Percentiles rank a stretch among this genome's conserved stretches.
phyloP scores from a whole-genome alignment of 2,888 invertebrate species.

The Spicauda simplicius region DNA sequence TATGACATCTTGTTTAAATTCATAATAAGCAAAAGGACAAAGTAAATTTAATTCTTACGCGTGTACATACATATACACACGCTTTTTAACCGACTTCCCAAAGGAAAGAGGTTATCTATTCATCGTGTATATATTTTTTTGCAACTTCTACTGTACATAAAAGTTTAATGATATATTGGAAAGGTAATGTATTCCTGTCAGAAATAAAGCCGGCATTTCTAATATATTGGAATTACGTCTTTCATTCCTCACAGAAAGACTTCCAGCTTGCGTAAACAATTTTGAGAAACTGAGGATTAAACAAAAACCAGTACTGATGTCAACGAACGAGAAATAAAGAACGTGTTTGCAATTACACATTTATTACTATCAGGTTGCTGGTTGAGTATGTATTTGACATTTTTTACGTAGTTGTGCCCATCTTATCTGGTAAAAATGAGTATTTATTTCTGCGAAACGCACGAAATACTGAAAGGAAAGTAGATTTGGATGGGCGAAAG shows the following conservation, averaged over 20 bases:
- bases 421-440: slow-evolving; percentile 6
- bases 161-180: neutral
- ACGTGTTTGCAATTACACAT: neutral
- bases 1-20: too few species aligned
- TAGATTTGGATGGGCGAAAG: slow-evolving; percentile 25
- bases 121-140: too few species aligned
- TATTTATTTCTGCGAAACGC: slow-evolving; percentile 7
- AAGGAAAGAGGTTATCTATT: too few species aligned
- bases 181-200: neutral
- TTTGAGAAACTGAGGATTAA: neutral
- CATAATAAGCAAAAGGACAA: too few species aligned
- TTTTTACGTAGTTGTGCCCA: neutral
- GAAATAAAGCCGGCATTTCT: neutral
- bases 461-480: slow-evolving; percentile 23
- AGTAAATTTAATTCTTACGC: too few species aligned
- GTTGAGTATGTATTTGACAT: neutral
- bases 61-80: too few species aligned
- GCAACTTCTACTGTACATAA: neutral
- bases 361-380: neutral
- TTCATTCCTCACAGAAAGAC: neutral
- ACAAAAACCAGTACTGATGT: neutral
- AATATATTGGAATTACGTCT: neutral
- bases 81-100: too few species aligned
- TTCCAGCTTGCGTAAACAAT: neutral
- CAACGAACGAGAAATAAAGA: neutral